Percentiles rank a stretch among this genome's conserved stretches.
These are phyloP conservation scores for Calliphora vomitoria DNA, from an alignment of 2,888 invertebrate species.

Conservation along the genomic window DNA sequence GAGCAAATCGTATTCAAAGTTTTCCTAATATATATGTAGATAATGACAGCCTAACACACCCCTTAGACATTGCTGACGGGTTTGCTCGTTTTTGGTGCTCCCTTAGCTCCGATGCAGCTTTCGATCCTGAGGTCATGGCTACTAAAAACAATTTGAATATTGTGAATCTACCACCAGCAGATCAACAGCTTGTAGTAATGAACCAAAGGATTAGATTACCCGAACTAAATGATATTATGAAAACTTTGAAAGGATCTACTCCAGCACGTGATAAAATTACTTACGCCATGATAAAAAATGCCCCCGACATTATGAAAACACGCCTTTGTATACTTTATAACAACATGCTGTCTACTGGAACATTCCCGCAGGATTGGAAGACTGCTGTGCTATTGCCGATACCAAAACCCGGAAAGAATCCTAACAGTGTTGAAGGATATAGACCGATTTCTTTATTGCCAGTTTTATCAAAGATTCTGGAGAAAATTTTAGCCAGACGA, in stretches of 20 bases:
- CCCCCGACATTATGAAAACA: background rate
- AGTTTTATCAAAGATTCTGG: too few relatives aligned
- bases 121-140: background rate
- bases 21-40: conserved; percentile 14
- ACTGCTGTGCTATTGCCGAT: background rate
- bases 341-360: conserved; percentile 18
- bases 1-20: background rate
- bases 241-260: background rate
- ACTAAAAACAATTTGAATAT: background rate
- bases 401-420: background rate
- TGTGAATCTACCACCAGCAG: background rate
- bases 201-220: background rate
- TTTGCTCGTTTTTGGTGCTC: conserved; percentile 22
- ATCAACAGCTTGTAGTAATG: background rate
- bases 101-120: background rate
- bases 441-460: background rate
- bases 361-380: conserved; percentile 35
- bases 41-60: background rate
- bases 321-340: conserved; percentile 19
- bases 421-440: background rate
- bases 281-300: conserved; percentile 20
- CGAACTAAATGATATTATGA: conserved; percentile 1
- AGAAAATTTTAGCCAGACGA: background rate
- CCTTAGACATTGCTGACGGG: background rate
- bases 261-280: conserved; percentile 22